Evolutionary conservation across 2,888 invertebrate species (phyloP).

Genomic region (Stenodera caucasica): DNA sequence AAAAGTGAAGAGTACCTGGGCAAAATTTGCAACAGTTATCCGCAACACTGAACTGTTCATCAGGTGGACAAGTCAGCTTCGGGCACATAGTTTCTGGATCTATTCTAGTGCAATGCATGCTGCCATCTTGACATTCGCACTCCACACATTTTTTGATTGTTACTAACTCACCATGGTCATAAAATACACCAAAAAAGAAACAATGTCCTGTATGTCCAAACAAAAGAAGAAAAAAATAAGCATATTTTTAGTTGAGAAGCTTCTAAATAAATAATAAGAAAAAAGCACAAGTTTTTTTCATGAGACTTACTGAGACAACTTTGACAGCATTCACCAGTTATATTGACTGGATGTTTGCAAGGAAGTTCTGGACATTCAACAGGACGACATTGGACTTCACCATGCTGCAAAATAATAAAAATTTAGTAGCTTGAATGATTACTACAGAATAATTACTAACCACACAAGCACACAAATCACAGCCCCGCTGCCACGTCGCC

Average conservation of each 20-base stretch:
- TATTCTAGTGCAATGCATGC: constrained; percentile 74
- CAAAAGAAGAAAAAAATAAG: constrained; percentile 7
- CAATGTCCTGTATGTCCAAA: constrained; percentile 46
- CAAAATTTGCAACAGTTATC: constrained; percentile 91
- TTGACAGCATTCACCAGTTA: constrained; percentile 82
- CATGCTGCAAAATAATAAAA: constrained; percentile 64
- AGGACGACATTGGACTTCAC: constrained; percentile 80
- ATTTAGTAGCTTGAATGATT: neutral
- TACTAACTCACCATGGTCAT: constrained; percentile 80
- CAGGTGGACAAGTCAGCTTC: constrained; percentile 72
- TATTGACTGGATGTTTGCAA: constrained; percentile 80
- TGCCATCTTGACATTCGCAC: constrained; percentile 82
- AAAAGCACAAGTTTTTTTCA: neutral
- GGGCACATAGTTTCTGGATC: constrained; percentile 77
- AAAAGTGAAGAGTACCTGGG: constrained; percentile 63
- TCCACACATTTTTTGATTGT: constrained; percentile 77
- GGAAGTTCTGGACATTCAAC: constrained; percentile 75
- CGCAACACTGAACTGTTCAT: constrained; percentile 77
- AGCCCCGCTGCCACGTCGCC: constrained; percentile 81
- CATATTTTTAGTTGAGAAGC: too few relatives aligned
- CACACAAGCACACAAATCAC: constrained; percentile 87
- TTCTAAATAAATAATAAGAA: neutral
- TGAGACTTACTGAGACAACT: constrained; percentile 77
- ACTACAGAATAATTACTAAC: constrained; percentile 65
- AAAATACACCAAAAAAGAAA: constrained; percentile 52